Base-by-base conservation (phyloP, 2,888 invertebrate species). In the Polyploca ridens region DNA sequence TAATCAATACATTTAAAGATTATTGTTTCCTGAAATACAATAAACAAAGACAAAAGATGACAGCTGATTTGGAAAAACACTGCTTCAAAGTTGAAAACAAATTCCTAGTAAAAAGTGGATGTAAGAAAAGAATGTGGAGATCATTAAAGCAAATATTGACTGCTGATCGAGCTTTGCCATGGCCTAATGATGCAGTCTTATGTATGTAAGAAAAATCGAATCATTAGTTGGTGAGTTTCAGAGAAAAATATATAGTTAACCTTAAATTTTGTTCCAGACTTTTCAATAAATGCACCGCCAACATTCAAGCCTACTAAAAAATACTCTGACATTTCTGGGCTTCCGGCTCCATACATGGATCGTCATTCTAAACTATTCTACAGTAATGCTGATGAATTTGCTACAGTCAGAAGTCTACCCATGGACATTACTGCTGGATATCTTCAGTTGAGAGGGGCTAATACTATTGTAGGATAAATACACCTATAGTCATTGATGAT, bases 371-470 rank as follows among this genome's bases (percentile, higher is more conserved):
- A 98, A 84, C 92, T 99, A 7, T 95, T 96, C 71, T 99, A 96
- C 86, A 96, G 97, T 62, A 97, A 97, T 86, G 95, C 96, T 58
- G 98, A 98, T 76, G 99, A 99, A 87, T 99, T 97, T 92, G 94
- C 96, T 3, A 97, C 98, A 13, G 96, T 98, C 59, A 95, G 97
- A 77, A 97, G 96, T 79, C 91, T 99, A 72, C 98, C 98, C 0
- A 98, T 98, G 95, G 99, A 99, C 83, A 97, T 98, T 66, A 97
- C 98, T 35, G 97, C 98, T 59, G 98, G 98, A 3, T 98, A 98
- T 87, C 93, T 99, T 67, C 96, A 97, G 63, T 90, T 99, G 49
- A 94, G 99, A 75, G 98, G 98, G 74, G 97, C 98, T 14, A 96
- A 96, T 70, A 97, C 96, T 81, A 96, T 97, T 77, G 96, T 97